Evolutionary conservation across 2,888 invertebrate genomes (phyloP).

Genomic region (Andrena hattorfiana): DNA sequence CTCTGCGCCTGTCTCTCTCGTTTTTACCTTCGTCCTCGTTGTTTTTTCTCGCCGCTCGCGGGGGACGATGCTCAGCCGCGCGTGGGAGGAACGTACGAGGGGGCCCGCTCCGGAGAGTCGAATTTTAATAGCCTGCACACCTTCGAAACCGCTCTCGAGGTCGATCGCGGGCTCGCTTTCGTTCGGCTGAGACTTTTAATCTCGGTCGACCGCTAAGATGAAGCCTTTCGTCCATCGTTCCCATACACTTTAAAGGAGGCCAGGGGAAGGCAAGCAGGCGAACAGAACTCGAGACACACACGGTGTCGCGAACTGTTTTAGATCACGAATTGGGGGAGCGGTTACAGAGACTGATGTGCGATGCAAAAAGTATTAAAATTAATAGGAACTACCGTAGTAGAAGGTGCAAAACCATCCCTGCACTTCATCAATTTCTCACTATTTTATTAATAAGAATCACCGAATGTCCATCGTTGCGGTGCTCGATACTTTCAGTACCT

Average conservation of each 20-base stretch:
- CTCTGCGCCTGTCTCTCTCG: conserved; percentile 43
- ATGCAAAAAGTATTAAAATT: not conserved
- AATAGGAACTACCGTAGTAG: too few relatives aligned
- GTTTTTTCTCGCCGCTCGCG: conserved; percentile 44
- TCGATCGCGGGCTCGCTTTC: conserved; percentile 30
- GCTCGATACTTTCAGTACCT: not conserved
- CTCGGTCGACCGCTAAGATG: not conserved
- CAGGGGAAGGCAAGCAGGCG: not conserved
- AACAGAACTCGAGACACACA: not conserved
- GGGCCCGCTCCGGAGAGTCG: conserved; percentile 52
- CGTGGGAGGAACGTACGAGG: conserved; percentile 76
- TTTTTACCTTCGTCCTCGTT: conserved; percentile 48
- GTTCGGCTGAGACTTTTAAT: conserved; percentile 14
- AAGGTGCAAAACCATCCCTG: too few relatives aligned
- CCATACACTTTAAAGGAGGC: not conserved
- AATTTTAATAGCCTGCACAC: conserved; percentile 66
- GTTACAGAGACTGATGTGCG: not conserved
- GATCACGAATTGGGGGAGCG: not conserved
- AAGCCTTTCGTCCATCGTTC: not conserved
- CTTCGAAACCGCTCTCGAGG: conserved; percentile 29
- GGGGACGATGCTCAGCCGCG: conserved; percentile 52
- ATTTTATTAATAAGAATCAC: not conserved
- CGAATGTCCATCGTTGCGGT: not conserved
- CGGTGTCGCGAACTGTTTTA: not conserved
- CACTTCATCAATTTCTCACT: too few relatives aligned